Evolutionary conservation across 2,113 vertebrate species (phyloP), one percentile per base, ranked within the genome.

Genomic region (Caranx melampygus): DNA sequence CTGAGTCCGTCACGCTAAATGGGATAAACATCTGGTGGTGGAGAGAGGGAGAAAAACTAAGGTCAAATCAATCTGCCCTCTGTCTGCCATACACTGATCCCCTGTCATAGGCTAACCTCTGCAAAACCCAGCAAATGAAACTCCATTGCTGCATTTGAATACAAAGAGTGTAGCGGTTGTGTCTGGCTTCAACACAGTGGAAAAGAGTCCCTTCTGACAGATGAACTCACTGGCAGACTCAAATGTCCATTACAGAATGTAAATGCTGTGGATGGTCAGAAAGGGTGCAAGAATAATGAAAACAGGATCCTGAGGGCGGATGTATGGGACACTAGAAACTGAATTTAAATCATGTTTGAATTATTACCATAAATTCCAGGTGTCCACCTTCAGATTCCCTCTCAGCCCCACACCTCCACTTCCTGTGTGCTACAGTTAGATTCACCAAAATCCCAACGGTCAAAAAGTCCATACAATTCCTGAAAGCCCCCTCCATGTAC

Each of bases 11-110:
- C 88, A 89, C 75, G 44, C 84, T 83, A 90, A 91, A 90, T 61
- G 75, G 88, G 89, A 89, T 90, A 85, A 87, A 85, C 87, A 89
- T 91, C 72, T 84, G 86, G 78, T 35, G 31, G 64, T 37, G 72
- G 76, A 71, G 62, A 62, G 42, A 44, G 52, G 62, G 68, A 89
- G 72, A 85, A 75, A 89, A 85, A 78, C 64, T 1, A 75, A 87
- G 90, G 86, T 93, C 87, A 91, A 88, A 89, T 88, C 88, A 86
- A 88, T 92, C 89, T 87, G 79, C 62, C 82, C 91, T 85, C 85
- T 66, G 80, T 85, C 85, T 81, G 78, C 83, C 70, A 34, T 83
- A 86, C 85, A 86, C 90, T 82, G 88, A 91, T 89, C 83, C 84
- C 63, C 87, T 87, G 90, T 90, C 91, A 91, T 54, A 72, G 79